A percentile compares a stretch with the other conserved stretches of the same genome.
Conservation (phyloP, 1,140 invertebrate genomes). For the Bathynomus jamesi region DNA sequence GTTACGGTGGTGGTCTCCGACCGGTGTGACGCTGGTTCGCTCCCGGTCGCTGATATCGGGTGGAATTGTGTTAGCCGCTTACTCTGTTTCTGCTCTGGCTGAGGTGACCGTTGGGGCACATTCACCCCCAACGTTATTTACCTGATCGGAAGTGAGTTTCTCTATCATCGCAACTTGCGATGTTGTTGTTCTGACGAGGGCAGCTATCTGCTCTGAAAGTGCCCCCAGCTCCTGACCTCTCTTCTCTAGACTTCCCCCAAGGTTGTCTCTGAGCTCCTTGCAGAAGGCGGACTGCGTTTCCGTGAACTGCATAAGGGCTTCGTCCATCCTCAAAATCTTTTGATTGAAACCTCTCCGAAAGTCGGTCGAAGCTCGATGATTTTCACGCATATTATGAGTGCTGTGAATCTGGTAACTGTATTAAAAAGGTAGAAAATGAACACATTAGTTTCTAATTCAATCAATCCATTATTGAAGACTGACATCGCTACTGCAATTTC, state of each 20-base stretch:
- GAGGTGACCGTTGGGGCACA: neutral
- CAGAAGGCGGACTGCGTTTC: slow-evolving; percentile 35
- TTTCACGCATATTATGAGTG: slow-evolving; percentile 19
- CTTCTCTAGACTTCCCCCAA: slow-evolving; percentile 21
- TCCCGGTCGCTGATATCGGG: too few relatives aligned
- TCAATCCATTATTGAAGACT: too few relatives aligned
- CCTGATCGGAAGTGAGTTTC: slow-evolving; percentile 32
- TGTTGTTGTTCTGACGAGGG: slow-evolving; percentile 27
- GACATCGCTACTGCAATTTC: neutral
- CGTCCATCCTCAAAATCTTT: slow-evolving; percentile 32
- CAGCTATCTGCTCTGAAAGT: slow-evolving; percentile 32
- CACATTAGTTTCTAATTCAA: neutral
- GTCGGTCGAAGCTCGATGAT: slow-evolving; percentile 27
- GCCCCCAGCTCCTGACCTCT: slow-evolving; percentile 31
- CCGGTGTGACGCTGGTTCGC: too few relatives aligned
- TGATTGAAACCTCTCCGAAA: slow-evolving; percentile 31
- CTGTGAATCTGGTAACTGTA: neutral
- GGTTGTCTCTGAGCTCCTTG: slow-evolving; percentile 17
- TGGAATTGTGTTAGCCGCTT: too few relatives aligned
- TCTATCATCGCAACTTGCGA: slow-evolving; percentile 28
- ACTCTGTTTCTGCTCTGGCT: neutral
- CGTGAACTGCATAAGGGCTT: slow-evolving; percentile 32
- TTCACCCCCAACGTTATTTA: too few relatives aligned
- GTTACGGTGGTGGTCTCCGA: too few relatives aligned
- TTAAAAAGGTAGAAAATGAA: neutral